Base-by-base conservation (phyloP, 2,888 invertebrate genomes). In the Congeria kusceri region DNA sequence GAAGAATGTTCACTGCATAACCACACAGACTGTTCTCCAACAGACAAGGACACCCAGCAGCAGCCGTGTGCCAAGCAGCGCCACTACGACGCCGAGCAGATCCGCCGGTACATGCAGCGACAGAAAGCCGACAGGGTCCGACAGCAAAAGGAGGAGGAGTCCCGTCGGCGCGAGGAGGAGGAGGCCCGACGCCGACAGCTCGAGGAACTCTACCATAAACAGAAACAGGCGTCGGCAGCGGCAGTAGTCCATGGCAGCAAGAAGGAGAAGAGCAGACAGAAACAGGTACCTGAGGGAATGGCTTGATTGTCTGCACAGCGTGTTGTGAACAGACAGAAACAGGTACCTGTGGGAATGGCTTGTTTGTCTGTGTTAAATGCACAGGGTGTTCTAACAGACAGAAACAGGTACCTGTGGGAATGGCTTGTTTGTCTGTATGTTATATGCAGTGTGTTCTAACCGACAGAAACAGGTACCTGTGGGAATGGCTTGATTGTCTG, bases 71-170 rank as follows among this genome's bases (percentile, higher is more conserved):
- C 89, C 59, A 91, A 92, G 74, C 89, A 90, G 59, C 85, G 97
- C 86, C 98, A 97, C 71, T 95, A 95, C 86, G 94, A 95, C 91
- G 93, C 94, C 0, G 94, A 94, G 66, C 94, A 94, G 83, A 94
- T 95, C 0, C 92, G 95, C 4, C 94, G 94, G 80, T 95, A 94
- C 88, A 95, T 95, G 84, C 94, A 94, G 82, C 94, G 94, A 83
- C 95, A 95, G 89, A 94, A 93, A 85, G 94, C 94, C 71, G 94
- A 95, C 85, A 91, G 95, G 13, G 90, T 92, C 56, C 91, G 93
- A 66, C 91, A 93, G 75, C 86, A 92, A 71, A 92, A 93, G 77
- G 90, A 92, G 68, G 93, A 94, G 58, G 93, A 94, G 62, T 83
- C 85, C 53, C 86, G 88, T 56, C 84, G 90, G 69, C 83, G 88